Conservation (phyloP, 2,797 vertebrate species). For the Anniella stebbinsi region DNA sequence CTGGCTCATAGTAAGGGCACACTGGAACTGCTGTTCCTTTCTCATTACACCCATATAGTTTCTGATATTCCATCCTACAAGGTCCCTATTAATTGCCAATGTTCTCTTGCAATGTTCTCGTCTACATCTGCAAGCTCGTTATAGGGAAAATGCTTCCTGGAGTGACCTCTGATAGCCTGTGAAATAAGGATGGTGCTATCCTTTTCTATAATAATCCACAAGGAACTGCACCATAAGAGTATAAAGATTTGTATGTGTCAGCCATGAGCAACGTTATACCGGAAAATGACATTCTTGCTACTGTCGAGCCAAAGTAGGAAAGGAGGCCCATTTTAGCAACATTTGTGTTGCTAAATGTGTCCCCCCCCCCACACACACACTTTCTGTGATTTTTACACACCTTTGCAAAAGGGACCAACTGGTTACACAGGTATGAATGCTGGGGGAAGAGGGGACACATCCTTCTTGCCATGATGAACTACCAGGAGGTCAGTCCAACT, state of each 20-base stretch:
- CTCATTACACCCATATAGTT: slow-evolving; percentile 40
- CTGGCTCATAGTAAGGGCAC: slow-evolving; percentile 14
- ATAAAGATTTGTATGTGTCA: neutral
- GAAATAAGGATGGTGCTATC: slow-evolving; percentile 39
- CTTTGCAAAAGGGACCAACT: neutral
- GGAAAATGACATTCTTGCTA: neutral
- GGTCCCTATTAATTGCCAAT: slow-evolving; percentile 68
- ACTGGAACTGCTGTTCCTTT: slow-evolving; percentile 45
- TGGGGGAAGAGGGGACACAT: neutral
- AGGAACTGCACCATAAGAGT: neutral
- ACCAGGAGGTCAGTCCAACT: neutral
- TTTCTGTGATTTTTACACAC: neutral
- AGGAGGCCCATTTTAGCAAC: neutral
- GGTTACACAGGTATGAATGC: neutral
- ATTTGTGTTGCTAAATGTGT: too few species aligned
- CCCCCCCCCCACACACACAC: too few species aligned
- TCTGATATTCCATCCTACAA: slow-evolving; percentile 43
- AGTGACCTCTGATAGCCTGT: slow-evolving; percentile 23
- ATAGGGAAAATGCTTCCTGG: slow-evolving; percentile 29
- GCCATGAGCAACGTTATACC: neutral
- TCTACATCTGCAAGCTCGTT: slow-evolving; percentile 67
- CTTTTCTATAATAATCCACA: too few species aligned
- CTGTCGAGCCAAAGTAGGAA: neutral
- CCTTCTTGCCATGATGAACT: neutral
- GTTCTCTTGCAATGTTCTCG: slow-evolving; percentile 65